Conservation (phyloP, 2,797 vertebrate species). For the Poecilia picta region DNA sequence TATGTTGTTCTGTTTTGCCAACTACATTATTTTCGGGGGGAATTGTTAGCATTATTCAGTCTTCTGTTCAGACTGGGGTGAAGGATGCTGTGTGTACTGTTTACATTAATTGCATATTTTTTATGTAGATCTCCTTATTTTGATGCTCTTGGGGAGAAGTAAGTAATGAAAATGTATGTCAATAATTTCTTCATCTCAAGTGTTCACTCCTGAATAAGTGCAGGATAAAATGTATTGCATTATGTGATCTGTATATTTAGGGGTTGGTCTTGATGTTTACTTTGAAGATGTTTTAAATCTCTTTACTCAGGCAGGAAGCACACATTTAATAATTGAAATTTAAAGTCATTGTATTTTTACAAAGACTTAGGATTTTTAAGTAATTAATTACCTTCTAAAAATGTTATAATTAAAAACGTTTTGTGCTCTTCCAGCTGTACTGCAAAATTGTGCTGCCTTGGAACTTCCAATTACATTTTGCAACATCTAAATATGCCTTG, state of each 20-base stretch:
- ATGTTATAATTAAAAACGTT: neutral
- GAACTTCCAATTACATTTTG: neutral
- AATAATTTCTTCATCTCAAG: neutral
- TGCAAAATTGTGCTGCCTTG: neutral
- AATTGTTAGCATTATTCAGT: neutral
- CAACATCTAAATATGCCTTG: neutral
- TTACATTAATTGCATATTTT: slow-evolving; percentile 42
- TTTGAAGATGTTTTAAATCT: neutral
- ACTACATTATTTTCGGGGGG: neutral
- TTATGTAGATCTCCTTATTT: slow-evolving; percentile 16
- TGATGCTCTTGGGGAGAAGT: slow-evolving; percentile 16
- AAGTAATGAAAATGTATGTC: neutral
- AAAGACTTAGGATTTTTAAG: neutral
- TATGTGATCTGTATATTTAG: neutral
- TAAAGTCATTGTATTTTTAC: neutral
- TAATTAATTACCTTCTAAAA: neutral
- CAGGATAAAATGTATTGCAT: neutral
- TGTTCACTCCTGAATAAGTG: neutral
- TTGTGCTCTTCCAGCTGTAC: neutral
- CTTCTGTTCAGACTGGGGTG: neutral
- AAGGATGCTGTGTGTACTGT: slow-evolving; percentile 31
- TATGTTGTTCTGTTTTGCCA: neutral
- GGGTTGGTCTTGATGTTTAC: neutral
- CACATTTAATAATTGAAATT: neutral
- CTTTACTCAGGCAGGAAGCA: neutral